A percentile compares a stretch with the other conserved stretches of the same genome.
Conservation (phyloP, 2,888 invertebrate genomes). For the Pristionchus fissidentatus region DNA sequence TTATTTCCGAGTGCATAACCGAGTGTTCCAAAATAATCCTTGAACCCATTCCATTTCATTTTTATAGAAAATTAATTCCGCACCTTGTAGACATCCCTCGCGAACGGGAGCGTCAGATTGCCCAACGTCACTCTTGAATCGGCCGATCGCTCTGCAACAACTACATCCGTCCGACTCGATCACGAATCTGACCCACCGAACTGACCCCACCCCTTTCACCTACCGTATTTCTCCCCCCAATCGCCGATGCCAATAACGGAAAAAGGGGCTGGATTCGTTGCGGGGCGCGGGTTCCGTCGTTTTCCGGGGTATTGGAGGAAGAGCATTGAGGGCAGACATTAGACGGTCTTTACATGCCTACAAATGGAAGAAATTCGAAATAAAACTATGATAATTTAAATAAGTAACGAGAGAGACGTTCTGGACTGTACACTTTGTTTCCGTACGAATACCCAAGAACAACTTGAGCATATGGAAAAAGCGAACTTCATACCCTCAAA, state of each 20-base stretch:
- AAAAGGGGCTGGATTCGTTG: constrained; percentile 54
- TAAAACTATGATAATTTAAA: too few species aligned
- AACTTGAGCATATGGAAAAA: too few species aligned
- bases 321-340: too few species aligned
- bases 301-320: constrained; percentile 51
- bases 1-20: too few species aligned
- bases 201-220: background rate
- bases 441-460: too few species aligned
- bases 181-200: background rate
- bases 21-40: too few species aligned
- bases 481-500: too few species aligned
- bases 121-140: background rate
- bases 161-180: background rate
- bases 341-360: too few species aligned
- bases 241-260: constrained; percentile 56
- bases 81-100: constrained; percentile 21
- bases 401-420: too few species aligned
- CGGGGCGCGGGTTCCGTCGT: constrained; percentile 58
- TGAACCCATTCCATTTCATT: too few species aligned
- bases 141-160: background rate
- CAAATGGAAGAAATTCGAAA: too few species aligned
- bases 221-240: constrained; percentile 51
- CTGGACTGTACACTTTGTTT: too few species aligned
- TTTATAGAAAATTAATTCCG: background rate
- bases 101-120: constrained; percentile 30